Percentiles rank a stretch among this genome's conserved stretches.
These are phyloP conservation scores for Andrena bicolor DNA, from an alignment of 2,888 invertebrate species.

Conservation along the genomic window DNA sequence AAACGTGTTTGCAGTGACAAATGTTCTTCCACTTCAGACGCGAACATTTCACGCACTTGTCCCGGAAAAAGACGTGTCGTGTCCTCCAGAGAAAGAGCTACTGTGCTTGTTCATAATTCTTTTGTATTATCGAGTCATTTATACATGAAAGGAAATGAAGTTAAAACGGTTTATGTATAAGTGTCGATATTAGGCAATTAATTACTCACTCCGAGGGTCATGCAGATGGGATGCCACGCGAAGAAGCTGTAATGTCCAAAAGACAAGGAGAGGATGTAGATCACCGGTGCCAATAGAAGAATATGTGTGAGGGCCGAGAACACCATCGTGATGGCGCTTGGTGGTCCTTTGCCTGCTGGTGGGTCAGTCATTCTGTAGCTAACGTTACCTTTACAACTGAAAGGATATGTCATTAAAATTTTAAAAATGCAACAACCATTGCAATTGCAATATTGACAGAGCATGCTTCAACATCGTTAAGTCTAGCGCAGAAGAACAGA, in stretches of 20 bases:
- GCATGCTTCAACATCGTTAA: background rate
- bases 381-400: slow-evolving; percentile 3
- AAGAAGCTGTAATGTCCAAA: slow-evolving; percentile 74
- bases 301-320: slow-evolving; percentile 77
- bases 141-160: background rate
- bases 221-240: slow-evolving; percentile 82
- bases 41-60: background rate
- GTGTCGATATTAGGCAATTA: slow-evolving; percentile 1
- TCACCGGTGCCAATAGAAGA: slow-evolving; percentile 78
- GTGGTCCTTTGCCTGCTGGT: slow-evolving; percentile 68
- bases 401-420: background rate
- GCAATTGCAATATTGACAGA: too few relatives aligned
- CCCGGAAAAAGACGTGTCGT: background rate
- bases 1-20: slow-evolving; percentile 19
- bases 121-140: background rate
- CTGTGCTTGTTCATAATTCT: too few relatives aligned
- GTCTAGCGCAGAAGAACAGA: background rate
- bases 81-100: background rate
- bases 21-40: background rate
- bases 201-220: slow-evolving; percentile 80
- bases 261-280: slow-evolving; percentile 79
- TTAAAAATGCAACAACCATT: background rate
- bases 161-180: background rate
- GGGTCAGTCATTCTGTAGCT: slow-evolving; percentile 70
- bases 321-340: slow-evolving; percentile 71